Base-by-base conservation (phyloP, 2,888 invertebrate genomes). In the Autographa gamma region DNA sequence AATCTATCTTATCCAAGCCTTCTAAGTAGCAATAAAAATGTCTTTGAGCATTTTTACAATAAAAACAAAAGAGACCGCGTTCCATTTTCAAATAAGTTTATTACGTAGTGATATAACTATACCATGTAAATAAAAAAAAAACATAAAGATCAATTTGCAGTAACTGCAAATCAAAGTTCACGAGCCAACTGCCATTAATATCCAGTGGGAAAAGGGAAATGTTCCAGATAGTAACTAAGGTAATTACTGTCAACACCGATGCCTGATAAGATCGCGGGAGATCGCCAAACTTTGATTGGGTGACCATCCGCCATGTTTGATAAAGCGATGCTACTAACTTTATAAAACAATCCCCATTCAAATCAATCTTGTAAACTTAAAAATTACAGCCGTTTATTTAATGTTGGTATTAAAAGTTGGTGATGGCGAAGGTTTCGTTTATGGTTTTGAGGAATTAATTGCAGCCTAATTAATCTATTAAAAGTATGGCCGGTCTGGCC, bases 311-410 rank as follows among this genome's bases (percentile, higher is more conserved):
- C 18, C 63, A 58, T 65, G 9, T 34, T 56, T 56, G 63, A 67
- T 67, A 72, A 64, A 60, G 32, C 60, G 67, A 25, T 25, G 58
- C 62, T 66, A 32, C 38, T 34, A 67, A 75, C 59, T 18, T 74
- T 60, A 60, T 38, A 62, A 64, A 77, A 77, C 76, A 77, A 77
- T 72, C 72, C 52, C 19, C 59, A 63, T 68, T 60, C 19, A 72
- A 56, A 43, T 62, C 61, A 63, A 77, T 72, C 67, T 62, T 60
- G 54, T 11, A 32, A 11, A 56, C 67, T 18, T 43, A 41, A 64
- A 68, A 69, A 63, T 66, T 25, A 63, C 59, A 58, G 41, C 32
- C 18, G 18, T 71, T 64, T 38, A 64, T 52, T 59, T 65, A 62
- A 69, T 62, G 58, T 48, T 48, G 48, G 16, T 43, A 2, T 5